Conservation (phyloP, 2,113 vertebrate genomes). For the Acanthochromis polyacanthus region DNA sequence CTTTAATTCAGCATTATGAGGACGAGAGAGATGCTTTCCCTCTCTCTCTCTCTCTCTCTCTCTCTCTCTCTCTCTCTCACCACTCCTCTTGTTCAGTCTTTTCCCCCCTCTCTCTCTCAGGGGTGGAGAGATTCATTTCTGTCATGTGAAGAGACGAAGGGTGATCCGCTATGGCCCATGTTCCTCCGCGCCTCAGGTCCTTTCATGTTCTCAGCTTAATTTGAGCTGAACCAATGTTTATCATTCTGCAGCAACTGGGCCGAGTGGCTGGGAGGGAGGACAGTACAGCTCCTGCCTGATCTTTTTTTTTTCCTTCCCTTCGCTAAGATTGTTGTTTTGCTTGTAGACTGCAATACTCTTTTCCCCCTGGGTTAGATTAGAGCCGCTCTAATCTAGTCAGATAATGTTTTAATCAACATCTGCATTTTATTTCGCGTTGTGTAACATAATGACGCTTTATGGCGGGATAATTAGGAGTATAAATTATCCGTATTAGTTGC, state of each 20-base stretch:
- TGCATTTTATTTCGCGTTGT: slow-evolving; percentile 58
- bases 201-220: slow-evolving; percentile 68
- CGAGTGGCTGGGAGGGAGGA: slow-evolving; percentile 41
- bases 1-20: slow-evolving; percentile 60
- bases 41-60: neutral
- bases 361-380: slow-evolving; percentile 59
- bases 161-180: slow-evolving; percentile 53
- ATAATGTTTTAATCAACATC: slow-evolving; percentile 73
- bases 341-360: slow-evolving; percentile 35
- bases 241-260: slow-evolving; percentile 55
- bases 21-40: slow-evolving; percentile 32
- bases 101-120: slow-evolving; percentile 32
- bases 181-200: slow-evolving; percentile 59
- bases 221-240: slow-evolving; percentile 67
- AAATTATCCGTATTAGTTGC: slow-evolving; percentile 32
- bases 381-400: slow-evolving; percentile 63
- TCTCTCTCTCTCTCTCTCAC: neutral
- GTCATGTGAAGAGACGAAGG: slow-evolving; percentile 66
- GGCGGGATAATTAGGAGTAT: slow-evolving; percentile 49
- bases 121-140: slow-evolving; percentile 63
- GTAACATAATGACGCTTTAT: slow-evolving; percentile 50
- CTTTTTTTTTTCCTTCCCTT: neutral
- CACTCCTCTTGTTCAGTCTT: slow-evolving; percentile 6
- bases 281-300: slow-evolving; percentile 20
- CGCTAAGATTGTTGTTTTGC: slow-evolving; percentile 57